A percentile compares a stretch with the other conserved stretches of the same genome.
These are phyloP conservation scores for Addax nasomaculatus DNA, from an alignment of 2,113 vertebrate genomes.

Conservation along the genomic window DNA sequence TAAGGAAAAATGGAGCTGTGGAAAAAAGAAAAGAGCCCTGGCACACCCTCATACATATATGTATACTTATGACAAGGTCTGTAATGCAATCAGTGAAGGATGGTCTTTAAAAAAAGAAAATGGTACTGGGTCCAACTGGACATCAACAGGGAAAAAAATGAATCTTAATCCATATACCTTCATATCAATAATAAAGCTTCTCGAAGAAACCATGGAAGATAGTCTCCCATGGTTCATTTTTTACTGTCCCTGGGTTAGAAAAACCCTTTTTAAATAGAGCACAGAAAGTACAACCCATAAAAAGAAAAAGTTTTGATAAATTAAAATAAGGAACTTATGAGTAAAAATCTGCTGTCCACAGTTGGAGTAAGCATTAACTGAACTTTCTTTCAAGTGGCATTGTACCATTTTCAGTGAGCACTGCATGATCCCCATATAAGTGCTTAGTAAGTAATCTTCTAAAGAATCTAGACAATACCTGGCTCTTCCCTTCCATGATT, in stretches of 20 bases:
- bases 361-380: background rate
- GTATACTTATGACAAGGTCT: background rate
- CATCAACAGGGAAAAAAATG: background rate
- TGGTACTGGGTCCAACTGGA: background rate
- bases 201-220: background rate
- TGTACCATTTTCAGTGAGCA: background rate
- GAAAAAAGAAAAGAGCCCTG: background rate
- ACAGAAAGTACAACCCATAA: background rate
- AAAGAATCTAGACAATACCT: slow-evolving; percentile 81
- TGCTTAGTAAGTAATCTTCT: background rate
- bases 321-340: background rate
- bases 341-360: background rate
- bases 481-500: slow-evolving; percentile 99
- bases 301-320: background rate
- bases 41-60: background rate
- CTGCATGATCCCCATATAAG: background rate
- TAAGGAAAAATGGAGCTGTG: background rate
- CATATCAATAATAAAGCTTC: slow-evolving; percentile 7
- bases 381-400: background rate
- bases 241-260: background rate
- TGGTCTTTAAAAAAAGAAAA: background rate
- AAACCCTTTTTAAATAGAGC: background rate
- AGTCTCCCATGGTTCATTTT: background rate
- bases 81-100: background rate
- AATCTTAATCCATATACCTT: background rate